Evolutionary conservation across 2,797 vertebrate species (phyloP), one percentile per base, ranked within the genome.

Genomic region (Heliangelus exortis): DNA sequence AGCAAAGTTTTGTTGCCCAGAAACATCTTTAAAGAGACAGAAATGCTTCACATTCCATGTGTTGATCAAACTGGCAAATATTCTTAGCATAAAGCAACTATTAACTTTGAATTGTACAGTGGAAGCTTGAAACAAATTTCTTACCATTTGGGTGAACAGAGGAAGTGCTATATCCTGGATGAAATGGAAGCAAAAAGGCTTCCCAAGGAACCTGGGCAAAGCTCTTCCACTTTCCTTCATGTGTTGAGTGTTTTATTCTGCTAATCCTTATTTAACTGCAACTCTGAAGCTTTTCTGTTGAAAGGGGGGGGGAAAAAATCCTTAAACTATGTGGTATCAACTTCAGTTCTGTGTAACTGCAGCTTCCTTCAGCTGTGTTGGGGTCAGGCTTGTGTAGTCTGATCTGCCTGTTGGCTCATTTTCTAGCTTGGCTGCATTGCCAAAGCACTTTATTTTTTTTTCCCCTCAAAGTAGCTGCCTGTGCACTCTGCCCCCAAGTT

Each of bases 311-410:
- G 39, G 13, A 6, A 47, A 31, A 72, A 94, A 22, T 15, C 28
- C 6, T 21, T 59, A 82, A 96, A 91, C 47, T 88, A 2, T 54
- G 58, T 83, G 90, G 73, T 74, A 84, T 92, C 94, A 89, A 1
- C 84, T 95, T 95, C 77, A 91, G n/a, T 93, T 97, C 87, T 93
- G 53, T 76, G 81, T 84, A 95, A 50, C 39, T 58, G 18, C 55
- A 66, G 22, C n/a, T 82, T 45, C 53, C 66, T 58, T 33, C 66
- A 53, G 48, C 34, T 9, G 1, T 0, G 1, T 26, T 66, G 8
- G 74, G 54, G 48, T 72, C 36, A 48, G 31, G 31, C 20, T 72
- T 1, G 1, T 6, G 0, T 6, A 36, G 58, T n/a, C 50, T 0
- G 1, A 21, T 91, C 47, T 86, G 69, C 79, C n/a, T 34, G 21